Conservation (phyloP, 2,113 vertebrate genomes). For the Silurus asotus region DNA sequence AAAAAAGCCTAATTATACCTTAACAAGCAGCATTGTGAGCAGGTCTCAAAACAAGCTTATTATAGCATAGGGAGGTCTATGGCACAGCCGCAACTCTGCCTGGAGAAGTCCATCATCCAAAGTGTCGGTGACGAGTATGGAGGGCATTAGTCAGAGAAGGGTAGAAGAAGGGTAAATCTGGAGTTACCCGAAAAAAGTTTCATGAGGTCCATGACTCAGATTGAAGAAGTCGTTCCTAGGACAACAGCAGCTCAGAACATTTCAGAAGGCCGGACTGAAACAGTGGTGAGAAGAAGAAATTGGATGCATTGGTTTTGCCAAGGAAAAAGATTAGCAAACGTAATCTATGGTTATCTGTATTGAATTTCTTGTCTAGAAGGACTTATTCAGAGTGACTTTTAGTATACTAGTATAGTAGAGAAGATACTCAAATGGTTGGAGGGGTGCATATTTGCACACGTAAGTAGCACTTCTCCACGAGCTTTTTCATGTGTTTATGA, state of each 20-base stretch:
- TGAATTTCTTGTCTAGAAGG: neutral
- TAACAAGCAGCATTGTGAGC: neutral
- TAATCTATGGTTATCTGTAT: neutral
- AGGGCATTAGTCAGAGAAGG: neutral
- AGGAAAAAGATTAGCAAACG: neutral
- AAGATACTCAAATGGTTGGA: too few species aligned
- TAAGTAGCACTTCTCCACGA: too few species aligned
- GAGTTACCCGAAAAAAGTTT: neutral
- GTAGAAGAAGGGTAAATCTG: neutral
- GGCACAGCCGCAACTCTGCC: neutral
- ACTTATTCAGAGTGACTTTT: neutral
- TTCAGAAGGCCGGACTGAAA: neutral
- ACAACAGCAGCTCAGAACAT: neutral
- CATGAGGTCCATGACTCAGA: neutral
- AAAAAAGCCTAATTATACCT: neutral
- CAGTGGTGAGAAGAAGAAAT: neutral
- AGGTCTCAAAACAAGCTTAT: neutral
- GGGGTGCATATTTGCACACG: too few species aligned
- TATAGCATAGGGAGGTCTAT: neutral
- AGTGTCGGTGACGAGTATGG: neutral
- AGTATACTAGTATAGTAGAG: too few species aligned
- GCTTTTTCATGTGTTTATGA: too few species aligned
- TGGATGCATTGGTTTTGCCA: neutral
- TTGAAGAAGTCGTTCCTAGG: neutral
- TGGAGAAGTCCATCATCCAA: neutral